A percentile compares a stretch with the other conserved stretches of the same genome.
Conservation (phyloP, 2,797 vertebrate species). For the Rhinella marina region DNA sequence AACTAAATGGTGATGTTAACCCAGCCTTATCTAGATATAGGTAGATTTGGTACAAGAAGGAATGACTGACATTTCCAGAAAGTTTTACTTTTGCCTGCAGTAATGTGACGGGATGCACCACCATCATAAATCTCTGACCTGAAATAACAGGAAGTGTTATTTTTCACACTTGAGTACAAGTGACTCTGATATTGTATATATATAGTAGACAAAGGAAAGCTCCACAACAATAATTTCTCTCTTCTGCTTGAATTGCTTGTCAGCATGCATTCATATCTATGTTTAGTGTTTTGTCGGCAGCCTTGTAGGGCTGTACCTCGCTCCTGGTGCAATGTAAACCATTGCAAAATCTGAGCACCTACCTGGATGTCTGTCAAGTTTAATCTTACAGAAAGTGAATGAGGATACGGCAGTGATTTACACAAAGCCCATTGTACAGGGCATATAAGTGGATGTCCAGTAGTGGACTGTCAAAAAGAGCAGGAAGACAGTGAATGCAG, state of each 20-base stretch:
- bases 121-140: conserved; percentile 63
- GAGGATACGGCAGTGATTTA: conserved; percentile 72
- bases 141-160: conserved; percentile 66
- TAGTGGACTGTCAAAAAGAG: conserved; percentile 63
- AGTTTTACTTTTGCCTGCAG: conserved; percentile 21
- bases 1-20: too few relatives aligned
- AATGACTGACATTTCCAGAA: not conserved
- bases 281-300: conserved; percentile 67
- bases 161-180: conserved; percentile 64
- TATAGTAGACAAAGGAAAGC: conserved; percentile 68
- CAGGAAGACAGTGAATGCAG: not conserved
- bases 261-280: conserved; percentile 65
- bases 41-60: not conserved
- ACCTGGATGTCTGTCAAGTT: conserved; percentile 69
- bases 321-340: conserved; percentile 65
- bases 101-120: conserved; percentile 38
- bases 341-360: conserved; percentile 63
- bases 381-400: conserved; percentile 66
- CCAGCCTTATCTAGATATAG: too few relatives aligned
- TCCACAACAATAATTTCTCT: conserved; percentile 68
- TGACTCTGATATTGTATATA: conserved; percentile 68
- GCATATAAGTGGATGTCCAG: conserved; percentile 69
- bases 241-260: conserved; percentile 71
- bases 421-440: conserved; percentile 70
- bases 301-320: conserved; percentile 62